These are phyloP conservation scores for Tringa solitaria DNA, from an alignment of 2,113 vertebrate genomes.

Conservation along the genomic window DNA sequence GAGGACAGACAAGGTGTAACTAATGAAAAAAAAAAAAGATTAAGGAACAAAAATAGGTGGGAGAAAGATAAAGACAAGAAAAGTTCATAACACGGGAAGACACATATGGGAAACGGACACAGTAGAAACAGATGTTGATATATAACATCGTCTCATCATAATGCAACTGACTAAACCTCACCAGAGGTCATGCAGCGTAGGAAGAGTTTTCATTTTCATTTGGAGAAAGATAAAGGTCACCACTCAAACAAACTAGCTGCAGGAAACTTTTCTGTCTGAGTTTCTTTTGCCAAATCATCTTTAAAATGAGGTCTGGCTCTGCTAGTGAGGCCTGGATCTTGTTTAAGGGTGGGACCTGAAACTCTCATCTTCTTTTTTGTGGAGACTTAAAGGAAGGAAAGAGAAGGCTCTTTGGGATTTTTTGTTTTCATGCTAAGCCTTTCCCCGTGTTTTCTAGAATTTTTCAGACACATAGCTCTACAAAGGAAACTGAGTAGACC, in stretches of 20 bases:
- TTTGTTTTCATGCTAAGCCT: neutral
- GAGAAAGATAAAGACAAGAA: neutral
- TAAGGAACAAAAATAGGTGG: neutral
- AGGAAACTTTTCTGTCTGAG: neutral
- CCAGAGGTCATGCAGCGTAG: neutral
- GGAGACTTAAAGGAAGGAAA: neutral
- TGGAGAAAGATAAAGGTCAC: conserved; percentile 60
- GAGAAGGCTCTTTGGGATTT: neutral
- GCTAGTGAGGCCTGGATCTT: neutral
- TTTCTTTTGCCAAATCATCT: conserved; percentile 9
- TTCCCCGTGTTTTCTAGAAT: neutral
- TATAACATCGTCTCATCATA: neutral
- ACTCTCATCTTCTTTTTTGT: neutral
- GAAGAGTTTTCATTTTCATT: conserved; percentile 53
- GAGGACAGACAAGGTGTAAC: neutral
- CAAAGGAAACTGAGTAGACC: neutral
- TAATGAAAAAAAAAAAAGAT: neutral
- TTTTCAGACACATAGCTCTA: neutral
- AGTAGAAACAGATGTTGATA: conserved; percentile 36
- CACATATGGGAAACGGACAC: neutral
- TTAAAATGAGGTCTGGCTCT: conserved; percentile 4
- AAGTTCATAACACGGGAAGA: neutral
- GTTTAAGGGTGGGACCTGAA: conserved; percentile 23
- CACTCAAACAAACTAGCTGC: neutral
- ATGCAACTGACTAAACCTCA: conserved; percentile 4